A percentile compares a stretch with the other conserved stretches of the same genome.
Conservation (phyloP, 2,797 vertebrate genomes). For the Muraenolepis orangiensis region DNA sequence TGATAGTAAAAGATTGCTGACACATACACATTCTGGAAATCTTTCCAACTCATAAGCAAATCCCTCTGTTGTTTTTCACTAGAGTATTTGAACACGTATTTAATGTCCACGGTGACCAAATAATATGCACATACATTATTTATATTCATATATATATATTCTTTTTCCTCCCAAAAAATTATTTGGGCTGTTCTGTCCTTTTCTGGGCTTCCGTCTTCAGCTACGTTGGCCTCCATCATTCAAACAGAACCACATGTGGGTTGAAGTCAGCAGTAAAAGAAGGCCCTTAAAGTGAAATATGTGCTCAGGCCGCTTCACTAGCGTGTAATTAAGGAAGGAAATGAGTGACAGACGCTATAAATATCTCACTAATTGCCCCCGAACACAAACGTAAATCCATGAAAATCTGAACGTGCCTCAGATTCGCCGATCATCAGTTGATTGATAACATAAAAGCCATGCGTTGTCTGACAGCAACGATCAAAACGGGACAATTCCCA, state of each 20-base stretch:
- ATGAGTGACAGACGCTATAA: not conserved
- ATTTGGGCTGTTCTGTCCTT: too few species aligned
- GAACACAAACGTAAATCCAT: not conserved
- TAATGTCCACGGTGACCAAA: too few species aligned
- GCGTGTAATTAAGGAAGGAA: constrained; percentile 2
- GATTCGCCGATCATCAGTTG: not conserved
- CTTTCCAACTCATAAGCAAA: too few species aligned
- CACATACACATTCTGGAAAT: too few species aligned
- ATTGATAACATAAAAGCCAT: not conserved
- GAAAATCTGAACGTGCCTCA: not conserved
- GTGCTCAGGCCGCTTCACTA: not conserved
- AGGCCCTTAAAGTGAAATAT: constrained; percentile 1
- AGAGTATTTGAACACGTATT: too few species aligned
- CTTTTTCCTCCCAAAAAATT: too few species aligned
- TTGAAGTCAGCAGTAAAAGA: not conserved
- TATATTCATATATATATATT: too few species aligned
- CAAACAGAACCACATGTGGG: not conserved
- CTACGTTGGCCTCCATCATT: not conserved
- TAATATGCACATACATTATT: too few species aligned
- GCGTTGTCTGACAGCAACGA: not conserved
- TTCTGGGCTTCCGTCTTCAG: not conserved
- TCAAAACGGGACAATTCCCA: not conserved
- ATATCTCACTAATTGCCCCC: not conserved
- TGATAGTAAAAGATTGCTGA: too few species aligned
- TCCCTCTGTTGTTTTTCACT: too few species aligned